Percentiles rank a stretch among this genome's conserved stretches.
phyloP scores from a whole-genome alignment of 2,797 vertebrate species.

The Rousettus madagascariensis region DNA sequence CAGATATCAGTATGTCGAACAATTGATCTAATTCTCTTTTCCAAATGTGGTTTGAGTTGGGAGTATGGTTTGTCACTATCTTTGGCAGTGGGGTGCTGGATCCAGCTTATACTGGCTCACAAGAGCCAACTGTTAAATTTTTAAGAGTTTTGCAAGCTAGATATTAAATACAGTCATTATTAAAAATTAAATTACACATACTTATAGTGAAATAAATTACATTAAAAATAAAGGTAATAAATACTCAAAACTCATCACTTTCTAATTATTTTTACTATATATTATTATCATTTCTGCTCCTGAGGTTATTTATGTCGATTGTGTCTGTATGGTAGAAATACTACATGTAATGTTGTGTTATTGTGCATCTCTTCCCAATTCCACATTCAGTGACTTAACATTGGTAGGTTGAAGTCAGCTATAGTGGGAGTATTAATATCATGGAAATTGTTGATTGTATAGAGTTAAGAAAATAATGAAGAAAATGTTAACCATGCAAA shows the following conservation, averaged over 20 bases:
- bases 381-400: not conserved
- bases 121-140: not conserved
- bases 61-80: not conserved
- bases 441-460: not conserved
- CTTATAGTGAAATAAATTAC: not conserved
- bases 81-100: not conserved
- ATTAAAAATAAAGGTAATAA: conserved; percentile 23
- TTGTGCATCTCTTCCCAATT: not conserved
- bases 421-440: not conserved
- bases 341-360: not conserved
- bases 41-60: not conserved
- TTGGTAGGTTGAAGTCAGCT: not conserved
- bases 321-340: not conserved
- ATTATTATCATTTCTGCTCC: not conserved
- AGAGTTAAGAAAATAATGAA: not conserved
- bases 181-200: not conserved
- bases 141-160: not conserved
- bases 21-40: not conserved
- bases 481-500: not conserved
- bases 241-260: not conserved
- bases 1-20: not conserved
- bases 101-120: not conserved
- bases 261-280: conserved; percentile 24
- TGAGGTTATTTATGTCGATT: not conserved
- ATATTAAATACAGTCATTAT: not conserved